Conservation (phyloP, 2,797 vertebrate species). For the Limnodromus scolopaceus region DNA sequence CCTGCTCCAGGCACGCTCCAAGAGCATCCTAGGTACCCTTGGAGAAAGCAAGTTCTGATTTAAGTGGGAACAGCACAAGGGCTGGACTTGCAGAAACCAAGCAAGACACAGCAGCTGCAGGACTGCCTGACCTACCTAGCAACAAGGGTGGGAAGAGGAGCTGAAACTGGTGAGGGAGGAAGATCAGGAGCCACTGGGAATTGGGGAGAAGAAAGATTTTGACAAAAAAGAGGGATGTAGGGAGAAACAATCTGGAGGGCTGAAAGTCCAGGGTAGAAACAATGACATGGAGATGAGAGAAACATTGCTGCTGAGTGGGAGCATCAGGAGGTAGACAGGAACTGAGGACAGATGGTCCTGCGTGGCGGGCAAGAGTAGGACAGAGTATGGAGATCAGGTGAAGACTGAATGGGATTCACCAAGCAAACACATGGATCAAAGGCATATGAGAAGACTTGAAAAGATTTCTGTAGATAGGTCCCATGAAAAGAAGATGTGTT, state of each 20-base stretch:
- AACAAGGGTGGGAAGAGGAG: not conserved
- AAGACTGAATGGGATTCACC: not conserved
- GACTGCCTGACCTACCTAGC: not conserved
- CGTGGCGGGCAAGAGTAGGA: not conserved
- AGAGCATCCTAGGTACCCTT: not conserved
- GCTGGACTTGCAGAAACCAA: not conserved
- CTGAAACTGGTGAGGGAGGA: not conserved
- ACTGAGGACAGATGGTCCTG: not conserved
- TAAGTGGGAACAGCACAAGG: not conserved
- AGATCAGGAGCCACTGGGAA: not conserved
- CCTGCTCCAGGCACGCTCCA: not conserved
- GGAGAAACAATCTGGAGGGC: not conserved
- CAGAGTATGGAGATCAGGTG: not conserved
- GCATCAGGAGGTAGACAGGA: not conserved
- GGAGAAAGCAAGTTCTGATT: not conserved
- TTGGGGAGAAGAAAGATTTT: not conserved
- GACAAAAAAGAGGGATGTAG: not conserved
- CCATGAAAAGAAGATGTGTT: not conserved
- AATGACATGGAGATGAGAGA: not conserved
- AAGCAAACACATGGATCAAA: not conserved
- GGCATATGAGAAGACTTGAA: not conserved
- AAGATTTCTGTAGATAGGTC: not conserved
- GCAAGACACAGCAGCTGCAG: fast-evolving
- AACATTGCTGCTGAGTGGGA: not conserved
- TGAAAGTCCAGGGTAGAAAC: not conserved